A percentile compares a stretch with the other conserved stretches of the same genome.
Conservation (phyloP, 2,888 invertebrate species). For the Chaitophorus viminalis region DNA sequence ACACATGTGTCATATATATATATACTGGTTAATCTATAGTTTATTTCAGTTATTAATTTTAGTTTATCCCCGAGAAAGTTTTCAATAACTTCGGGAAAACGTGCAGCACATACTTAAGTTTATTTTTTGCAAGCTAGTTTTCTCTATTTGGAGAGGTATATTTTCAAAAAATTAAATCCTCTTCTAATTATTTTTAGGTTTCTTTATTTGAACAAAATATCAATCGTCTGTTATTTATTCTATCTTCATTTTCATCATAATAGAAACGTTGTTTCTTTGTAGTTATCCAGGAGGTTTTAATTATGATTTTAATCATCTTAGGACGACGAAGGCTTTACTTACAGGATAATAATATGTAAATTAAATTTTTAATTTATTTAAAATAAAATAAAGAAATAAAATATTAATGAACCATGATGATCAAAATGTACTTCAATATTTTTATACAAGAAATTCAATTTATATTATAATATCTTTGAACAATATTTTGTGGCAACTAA, state of each 20-base stretch:
- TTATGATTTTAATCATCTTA: too few species aligned
- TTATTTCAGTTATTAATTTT: constrained; percentile 2
- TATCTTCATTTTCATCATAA: background rate
- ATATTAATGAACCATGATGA: too few species aligned
- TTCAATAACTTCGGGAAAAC: background rate
- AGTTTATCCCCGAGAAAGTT: background rate
- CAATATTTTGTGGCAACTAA: too few species aligned
- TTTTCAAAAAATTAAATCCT: background rate
- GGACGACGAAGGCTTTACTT: too few species aligned
- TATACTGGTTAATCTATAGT: background rate
- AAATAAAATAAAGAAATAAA: too few species aligned
- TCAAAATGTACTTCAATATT: too few species aligned
- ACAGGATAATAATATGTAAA: too few species aligned
- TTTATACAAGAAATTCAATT: too few species aligned
- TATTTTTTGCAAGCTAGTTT: background rate
- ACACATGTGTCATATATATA: too few species aligned
- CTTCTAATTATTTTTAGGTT: background rate
- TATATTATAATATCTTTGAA: too few species aligned
- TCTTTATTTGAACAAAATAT: background rate
- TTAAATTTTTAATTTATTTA: too few species aligned
- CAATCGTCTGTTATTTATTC: background rate
- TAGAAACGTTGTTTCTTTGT: background rate
- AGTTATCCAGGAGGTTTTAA: too few species aligned
- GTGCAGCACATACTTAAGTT: background rate
- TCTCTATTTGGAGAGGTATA: background rate